These are phyloP conservation scores for Oeneis ivallda DNA, from an alignment of 2,888 invertebrate genomes.

Conservation along the genomic window DNA sequence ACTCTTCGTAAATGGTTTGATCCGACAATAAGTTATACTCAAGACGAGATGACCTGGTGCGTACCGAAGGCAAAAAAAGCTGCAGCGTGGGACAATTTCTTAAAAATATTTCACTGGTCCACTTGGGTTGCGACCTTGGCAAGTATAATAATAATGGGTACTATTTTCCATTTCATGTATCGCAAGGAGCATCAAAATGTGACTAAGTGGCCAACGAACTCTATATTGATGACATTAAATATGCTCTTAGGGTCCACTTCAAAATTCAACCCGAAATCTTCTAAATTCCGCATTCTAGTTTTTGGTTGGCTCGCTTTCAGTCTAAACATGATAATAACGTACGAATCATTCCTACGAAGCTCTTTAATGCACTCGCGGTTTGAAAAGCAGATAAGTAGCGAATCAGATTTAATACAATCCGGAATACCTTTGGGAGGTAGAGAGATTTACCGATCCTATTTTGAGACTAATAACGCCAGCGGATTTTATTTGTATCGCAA, in stretches of 20 bases:
- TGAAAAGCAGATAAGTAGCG: slow-evolving; percentile 75
- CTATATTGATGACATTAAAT: slow-evolving; percentile 70
- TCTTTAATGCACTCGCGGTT: slow-evolving; percentile 79
- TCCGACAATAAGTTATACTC: slow-evolving; percentile 72
- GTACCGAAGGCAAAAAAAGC: slow-evolving; percentile 69
- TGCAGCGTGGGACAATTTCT: slow-evolving; percentile 72
- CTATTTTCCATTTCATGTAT: slow-evolving; percentile 66
- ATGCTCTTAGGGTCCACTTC: slow-evolving; percentile 76
- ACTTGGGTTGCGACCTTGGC: slow-evolving; percentile 70
- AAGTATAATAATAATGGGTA: slow-evolving; percentile 62
- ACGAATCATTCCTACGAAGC: slow-evolving; percentile 76
- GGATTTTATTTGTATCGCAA: slow-evolving; percentile 76
- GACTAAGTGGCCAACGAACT: slow-evolving; percentile 74
- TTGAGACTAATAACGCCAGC: slow-evolving; percentile 73
- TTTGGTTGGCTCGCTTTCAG: slow-evolving; percentile 76
- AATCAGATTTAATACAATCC: slow-evolving; percentile 70
- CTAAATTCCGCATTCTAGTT: slow-evolving; percentile 69
- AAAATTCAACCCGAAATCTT: slow-evolving; percentile 63
- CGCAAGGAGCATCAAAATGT: slow-evolving; percentile 60
- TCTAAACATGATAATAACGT: slow-evolving; percentile 75
- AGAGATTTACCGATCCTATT: slow-evolving; percentile 76
- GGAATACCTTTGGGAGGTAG: slow-evolving; percentile 72
- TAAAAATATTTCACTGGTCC: slow-evolving; percentile 75
- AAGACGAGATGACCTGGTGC: slow-evolving; percentile 78
- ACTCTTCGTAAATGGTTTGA: slow-evolving; percentile 71